Evolutionary conservation across 2,888 invertebrate species (phyloP).

Genomic region (Drosophila kanekoi): DNA sequence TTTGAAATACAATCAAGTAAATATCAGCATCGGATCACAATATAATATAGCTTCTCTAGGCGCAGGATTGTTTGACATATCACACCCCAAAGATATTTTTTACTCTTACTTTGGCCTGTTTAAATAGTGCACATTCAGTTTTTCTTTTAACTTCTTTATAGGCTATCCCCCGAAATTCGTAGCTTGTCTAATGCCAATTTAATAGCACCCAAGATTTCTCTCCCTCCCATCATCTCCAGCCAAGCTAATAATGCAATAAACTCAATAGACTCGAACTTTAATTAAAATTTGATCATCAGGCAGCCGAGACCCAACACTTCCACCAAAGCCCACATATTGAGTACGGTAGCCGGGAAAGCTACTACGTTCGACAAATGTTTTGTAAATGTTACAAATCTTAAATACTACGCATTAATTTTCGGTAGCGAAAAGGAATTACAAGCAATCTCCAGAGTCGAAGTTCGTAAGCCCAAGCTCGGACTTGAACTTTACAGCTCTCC

Average conservation of each 20-base stretch:
- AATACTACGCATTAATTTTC: slow-evolving; percentile 83
- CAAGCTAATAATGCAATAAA: slow-evolving; percentile 70
- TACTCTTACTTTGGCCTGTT: neutral
- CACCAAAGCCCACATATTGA: neutral
- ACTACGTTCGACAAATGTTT: slow-evolving; percentile 32
- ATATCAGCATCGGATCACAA: too few relatives aligned
- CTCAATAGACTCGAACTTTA: slow-evolving; percentile 52
- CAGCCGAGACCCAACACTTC: slow-evolving; percentile 2
- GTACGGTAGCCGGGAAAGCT: slow-evolving; percentile 64
- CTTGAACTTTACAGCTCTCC: slow-evolving; percentile 40
- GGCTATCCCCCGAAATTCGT: slow-evolving; percentile 12
- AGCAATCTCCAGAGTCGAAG: slow-evolving; percentile 38
- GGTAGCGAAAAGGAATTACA: slow-evolving; percentile 82
- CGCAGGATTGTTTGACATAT: too few relatives aligned
- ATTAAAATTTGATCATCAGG: slow-evolving; percentile 68
- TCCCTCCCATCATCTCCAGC: slow-evolving; percentile 46
- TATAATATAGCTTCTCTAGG: too few relatives aligned
- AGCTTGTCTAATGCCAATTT: slow-evolving; percentile 68
- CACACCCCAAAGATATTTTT: neutral
- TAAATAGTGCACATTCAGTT: neutral
- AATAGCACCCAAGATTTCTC: slow-evolving; percentile 61
- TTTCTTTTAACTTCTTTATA: slow-evolving; percentile 5
- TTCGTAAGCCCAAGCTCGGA: slow-evolving; percentile 20
- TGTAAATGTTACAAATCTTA: slow-evolving; percentile 60
- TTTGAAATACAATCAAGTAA: too few relatives aligned